Percentiles rank a stretch among this genome's conserved stretches.
Evolutionary conservation across 2,888 invertebrate species (phyloP).

Genomic region (Tiphia femorata): DNA sequence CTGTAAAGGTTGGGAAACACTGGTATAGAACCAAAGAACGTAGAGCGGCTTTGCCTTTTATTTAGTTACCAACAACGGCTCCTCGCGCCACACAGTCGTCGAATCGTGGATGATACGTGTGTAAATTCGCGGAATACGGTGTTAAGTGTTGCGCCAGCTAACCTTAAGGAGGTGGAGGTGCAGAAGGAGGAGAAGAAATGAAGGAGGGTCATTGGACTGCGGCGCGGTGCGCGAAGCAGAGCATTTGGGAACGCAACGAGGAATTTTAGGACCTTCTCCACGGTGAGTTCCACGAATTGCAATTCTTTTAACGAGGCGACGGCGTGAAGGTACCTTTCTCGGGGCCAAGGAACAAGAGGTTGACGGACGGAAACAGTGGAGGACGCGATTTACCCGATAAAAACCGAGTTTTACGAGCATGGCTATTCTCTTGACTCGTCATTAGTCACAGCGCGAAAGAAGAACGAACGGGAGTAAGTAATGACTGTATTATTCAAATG

Average conservation of each 20-base stretch:
- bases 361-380: neutral
- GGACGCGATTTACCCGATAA: conserved; percentile 21
- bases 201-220: conserved; percentile 37
- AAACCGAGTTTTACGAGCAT: conserved; percentile 32
- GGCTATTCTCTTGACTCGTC: conserved; percentile 22
- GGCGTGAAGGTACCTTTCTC: no score
- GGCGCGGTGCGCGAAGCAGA: conserved; percentile 13
- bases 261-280: no score
- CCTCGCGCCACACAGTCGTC: neutral
- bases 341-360: no score
- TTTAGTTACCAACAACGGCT: neutral
- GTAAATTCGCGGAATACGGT: conserved; percentile 35
- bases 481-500: conserved; percentile 52
- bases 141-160: conserved; percentile 41
- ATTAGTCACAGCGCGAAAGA: conserved; percentile 32
- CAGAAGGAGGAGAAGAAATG: conserved; percentile 32
- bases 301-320: no score
- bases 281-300: no score
- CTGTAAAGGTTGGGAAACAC: no score
- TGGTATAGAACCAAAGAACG: no score
- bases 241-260: conserved; percentile 12
- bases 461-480: conserved; percentile 39
- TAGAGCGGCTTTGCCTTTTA: no score
- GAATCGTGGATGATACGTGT: conserved; percentile 36
- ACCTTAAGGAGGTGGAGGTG: no score